Percentiles rank a stretch among this genome's conserved stretches.
Evolutionary conservation across 2,797 vertebrate genomes (phyloP).

Genomic region (Scyliorhinus canicula): DNA sequence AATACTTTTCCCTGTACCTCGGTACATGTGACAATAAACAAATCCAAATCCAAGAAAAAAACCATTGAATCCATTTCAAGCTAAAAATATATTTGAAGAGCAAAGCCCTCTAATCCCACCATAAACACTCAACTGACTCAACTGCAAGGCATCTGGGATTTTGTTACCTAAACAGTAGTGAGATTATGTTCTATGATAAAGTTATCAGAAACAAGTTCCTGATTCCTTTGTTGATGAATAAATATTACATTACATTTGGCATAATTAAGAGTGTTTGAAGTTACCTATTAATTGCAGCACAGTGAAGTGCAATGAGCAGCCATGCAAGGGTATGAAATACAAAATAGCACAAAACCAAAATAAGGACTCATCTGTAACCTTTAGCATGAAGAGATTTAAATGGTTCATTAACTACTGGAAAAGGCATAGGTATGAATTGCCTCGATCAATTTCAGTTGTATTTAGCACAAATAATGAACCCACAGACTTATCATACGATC

Average conservation of each 20-base stretch:
- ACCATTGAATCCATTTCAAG: background rate
- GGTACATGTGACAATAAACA: too few species aligned
- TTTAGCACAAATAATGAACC: background rate
- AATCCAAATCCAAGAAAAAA: too few species aligned
- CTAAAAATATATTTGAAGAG: background rate
- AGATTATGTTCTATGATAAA: background rate
- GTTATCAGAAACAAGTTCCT: background rate
- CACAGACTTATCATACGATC: background rate
- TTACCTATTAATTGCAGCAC: conserved; percentile 1
- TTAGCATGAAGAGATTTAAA: background rate
- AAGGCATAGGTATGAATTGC: background rate
- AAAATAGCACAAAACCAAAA: background rate
- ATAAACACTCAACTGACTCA: background rate
- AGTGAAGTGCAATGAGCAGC: conserved; percentile 40
- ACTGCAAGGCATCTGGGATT: background rate
- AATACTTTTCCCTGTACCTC: too few species aligned
- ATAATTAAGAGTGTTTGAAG: background rate
- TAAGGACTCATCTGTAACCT: conserved; percentile 18
- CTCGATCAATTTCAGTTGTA: background rate
- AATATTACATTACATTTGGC: background rate
- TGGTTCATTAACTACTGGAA: background rate
- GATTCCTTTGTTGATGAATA: background rate
- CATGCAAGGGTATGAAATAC: conserved; percentile 49
- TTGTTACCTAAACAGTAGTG: background rate
- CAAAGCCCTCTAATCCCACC: too few species aligned